phyloP scores from a whole-genome alignment of 2,797 vertebrate species.

The Staurois parvus region DNA sequence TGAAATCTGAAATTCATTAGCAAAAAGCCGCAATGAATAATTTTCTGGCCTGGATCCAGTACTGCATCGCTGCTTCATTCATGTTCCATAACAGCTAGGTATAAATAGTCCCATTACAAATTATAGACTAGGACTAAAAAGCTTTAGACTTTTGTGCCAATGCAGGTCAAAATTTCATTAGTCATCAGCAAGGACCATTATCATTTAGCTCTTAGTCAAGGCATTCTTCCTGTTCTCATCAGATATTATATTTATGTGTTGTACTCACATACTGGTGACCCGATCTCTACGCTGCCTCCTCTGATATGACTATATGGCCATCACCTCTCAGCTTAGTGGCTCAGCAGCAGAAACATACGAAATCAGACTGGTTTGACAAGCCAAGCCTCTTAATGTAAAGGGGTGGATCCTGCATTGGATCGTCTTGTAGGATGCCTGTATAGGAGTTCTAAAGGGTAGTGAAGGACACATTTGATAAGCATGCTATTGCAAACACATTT shows the following conservation, averaged over 20 bases:
- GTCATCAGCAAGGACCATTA: neutral
- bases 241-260: neutral
- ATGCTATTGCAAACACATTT: neutral
- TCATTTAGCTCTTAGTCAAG: neutral
- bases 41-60: slow-evolving; percentile 6
- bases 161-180: neutral
- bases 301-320: neutral
- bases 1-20: slow-evolving; percentile 2
- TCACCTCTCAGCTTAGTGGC: neutral
- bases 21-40: slow-evolving; percentile 7
- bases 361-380: slow-evolving; percentile 38
- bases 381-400: slow-evolving; percentile 5
- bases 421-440: neutral
- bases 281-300: slow-evolving; percentile 6
- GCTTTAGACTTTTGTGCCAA: neutral
- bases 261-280: slow-evolving; percentile 12
- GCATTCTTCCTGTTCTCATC: neutral
- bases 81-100: neutral
- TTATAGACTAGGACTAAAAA: neutral
- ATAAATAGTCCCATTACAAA: neutral
- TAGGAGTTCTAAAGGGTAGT: neutral
- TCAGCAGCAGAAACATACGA: neutral
- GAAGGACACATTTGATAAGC: neutral
- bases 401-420: slow-evolving; percentile 11
- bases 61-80: slow-evolving; percentile 23